These are phyloP conservation scores for Cynopterus brachyotis DNA, from an alignment of 2,113 vertebrate genomes.

Conservation along the genomic window DNA sequence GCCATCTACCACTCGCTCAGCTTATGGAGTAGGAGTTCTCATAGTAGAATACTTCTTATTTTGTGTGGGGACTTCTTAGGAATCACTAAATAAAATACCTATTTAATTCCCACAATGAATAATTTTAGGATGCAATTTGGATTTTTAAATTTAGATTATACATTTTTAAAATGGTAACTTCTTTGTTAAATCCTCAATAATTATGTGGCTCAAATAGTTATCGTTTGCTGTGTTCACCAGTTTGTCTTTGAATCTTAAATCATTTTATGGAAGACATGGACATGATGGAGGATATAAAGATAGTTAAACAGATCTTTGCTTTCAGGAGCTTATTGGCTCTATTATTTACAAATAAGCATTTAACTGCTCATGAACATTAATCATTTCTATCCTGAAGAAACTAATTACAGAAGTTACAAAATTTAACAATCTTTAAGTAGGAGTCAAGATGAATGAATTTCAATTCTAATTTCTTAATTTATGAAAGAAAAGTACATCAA, in stretches of 20 bases:
- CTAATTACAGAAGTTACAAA: constrained; percentile 74
- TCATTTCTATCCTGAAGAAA: constrained; percentile 71
- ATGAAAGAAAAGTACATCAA: constrained; percentile 65
- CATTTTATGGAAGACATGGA: not conserved
- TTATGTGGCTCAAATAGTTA: not conserved
- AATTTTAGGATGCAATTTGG: not conserved
- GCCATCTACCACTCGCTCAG: not conserved
- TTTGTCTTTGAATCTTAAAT: constrained; percentile 5
- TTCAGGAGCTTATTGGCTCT: not conserved
- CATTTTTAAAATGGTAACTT: not conserved
- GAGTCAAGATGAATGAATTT: constrained; percentile 77
- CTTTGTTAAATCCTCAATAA: not conserved
- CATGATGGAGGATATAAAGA: not conserved
- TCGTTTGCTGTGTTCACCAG: not conserved
- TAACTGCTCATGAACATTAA: constrained; percentile 35
- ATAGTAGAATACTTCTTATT: not conserved
- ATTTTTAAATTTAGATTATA: not conserved
- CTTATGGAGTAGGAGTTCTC: not conserved
- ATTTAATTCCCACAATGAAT: not conserved
- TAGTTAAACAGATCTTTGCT: constrained; percentile 22
- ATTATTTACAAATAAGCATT: not conserved
- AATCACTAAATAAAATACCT: constrained; percentile 1
- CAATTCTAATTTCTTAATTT: constrained; percentile 72
- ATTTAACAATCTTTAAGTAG: constrained; percentile 68
- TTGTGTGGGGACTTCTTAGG: not conserved